Evolutionary conservation across 1,140 invertebrate genomes (phyloP).

Genomic region (Centruroides sculpturatus): DNA sequence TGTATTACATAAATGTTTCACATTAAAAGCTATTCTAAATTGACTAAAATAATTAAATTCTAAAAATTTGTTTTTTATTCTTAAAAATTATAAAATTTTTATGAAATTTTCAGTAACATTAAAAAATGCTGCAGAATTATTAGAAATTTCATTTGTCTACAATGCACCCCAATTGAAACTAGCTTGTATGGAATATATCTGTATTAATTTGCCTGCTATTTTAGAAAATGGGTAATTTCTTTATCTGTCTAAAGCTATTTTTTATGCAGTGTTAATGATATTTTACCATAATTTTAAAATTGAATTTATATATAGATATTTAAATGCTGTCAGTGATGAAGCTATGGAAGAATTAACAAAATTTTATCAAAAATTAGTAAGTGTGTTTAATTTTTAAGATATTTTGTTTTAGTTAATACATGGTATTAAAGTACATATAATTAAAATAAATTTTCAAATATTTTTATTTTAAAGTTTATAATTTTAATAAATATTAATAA

Average conservation of each 20-base stretch:
- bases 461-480: too few relatives aligned
- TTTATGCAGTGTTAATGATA: not conserved
- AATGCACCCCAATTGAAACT: slow-evolving; percentile 48
- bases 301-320: slow-evolving; percentile 26
- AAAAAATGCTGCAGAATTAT: slow-evolving; percentile 49
- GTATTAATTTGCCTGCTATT: slow-evolving; percentile 46
- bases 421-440: too few relatives aligned
- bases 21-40: too few relatives aligned
- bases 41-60: too few relatives aligned
- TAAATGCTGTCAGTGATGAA: slow-evolving; percentile 41
- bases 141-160: slow-evolving; percentile 49
- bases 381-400: not conserved
- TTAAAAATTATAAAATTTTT: too few relatives aligned
- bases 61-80: too few relatives aligned
- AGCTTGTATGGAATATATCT: slow-evolving; percentile 52
- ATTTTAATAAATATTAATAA: too few relatives aligned
- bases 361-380: slow-evolving; percentile 40
- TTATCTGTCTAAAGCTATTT: too few relatives aligned
- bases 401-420: too few relatives aligned
- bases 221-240: slow-evolving; percentile 40
- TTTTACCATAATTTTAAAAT: not conserved
- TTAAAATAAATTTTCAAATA: too few relatives aligned
- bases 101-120: slow-evolving; percentile 35
- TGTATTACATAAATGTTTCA: too few relatives aligned
- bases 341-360: slow-evolving; percentile 42